These are phyloP conservation scores for zebrafish (Danio rerio) DNA, from an alignment of 2,113 vertebrate species.

Conservation along the genomic window DNA sequence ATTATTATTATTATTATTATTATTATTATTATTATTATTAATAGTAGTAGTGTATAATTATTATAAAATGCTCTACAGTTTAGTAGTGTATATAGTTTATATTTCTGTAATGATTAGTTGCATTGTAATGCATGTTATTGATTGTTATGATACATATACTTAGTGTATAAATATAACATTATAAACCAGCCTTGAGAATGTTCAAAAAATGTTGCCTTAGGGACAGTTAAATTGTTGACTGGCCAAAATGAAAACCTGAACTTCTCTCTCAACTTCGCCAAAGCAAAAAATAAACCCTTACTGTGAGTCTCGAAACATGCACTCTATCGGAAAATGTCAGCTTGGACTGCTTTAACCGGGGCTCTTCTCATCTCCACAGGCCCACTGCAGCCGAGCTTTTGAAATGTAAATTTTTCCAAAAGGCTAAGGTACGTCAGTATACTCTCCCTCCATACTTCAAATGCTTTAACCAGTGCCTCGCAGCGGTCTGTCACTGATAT, in stretches of 20 bases:
- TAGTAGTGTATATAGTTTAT: too few species aligned
- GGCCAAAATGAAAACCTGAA: neutral
- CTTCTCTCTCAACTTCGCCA: too few species aligned
- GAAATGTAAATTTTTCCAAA: constrained; percentile 85
- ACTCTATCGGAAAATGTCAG: neutral
- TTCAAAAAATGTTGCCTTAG: neutral
- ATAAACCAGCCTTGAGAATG: constrained; percentile 6
- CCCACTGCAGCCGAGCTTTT: constrained; percentile 82
- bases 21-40: too few species aligned
- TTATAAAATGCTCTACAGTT: too few species aligned
- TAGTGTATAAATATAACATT: neutral
- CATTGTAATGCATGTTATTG: too few species aligned
- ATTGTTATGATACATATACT: too few species aligned
- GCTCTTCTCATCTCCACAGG: constrained; percentile 64
- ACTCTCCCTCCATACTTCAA: neutral
- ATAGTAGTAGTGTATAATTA: too few species aligned
- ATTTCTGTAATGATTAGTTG: too few species aligned
- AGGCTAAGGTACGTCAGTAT: constrained; percentile 77
- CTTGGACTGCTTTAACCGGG: neutral
- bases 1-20: too few species aligned
- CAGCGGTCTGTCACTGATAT: constrained; percentile 50
- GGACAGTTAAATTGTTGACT: too few species aligned
- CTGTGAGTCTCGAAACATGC: neutral
- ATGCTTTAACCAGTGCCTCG: constrained; percentile 25
- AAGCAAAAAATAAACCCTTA: neutral